Conservation (phyloP, 2,113 vertebrate species). For the Pomatostomus ruficeps region DNA sequence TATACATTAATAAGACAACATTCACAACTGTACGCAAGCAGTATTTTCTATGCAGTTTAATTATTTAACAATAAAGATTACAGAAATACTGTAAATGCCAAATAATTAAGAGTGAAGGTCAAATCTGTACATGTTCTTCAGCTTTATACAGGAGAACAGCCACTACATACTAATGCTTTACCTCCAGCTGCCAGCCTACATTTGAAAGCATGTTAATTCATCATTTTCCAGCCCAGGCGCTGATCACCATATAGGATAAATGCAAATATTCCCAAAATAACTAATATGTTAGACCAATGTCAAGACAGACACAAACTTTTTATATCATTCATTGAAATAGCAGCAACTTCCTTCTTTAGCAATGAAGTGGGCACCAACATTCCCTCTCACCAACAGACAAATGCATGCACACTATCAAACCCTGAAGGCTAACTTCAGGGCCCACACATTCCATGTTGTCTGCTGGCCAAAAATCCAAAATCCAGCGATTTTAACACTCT, state of each 20-base stretch:
- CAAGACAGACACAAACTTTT: not conserved
- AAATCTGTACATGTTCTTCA: not conserved
- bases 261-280: not conserved
- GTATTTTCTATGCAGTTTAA: not conserved
- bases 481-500: not conserved
- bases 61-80: not conserved
- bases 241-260: not conserved
- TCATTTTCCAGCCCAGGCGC: not conserved
- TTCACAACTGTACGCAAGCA: not conserved
- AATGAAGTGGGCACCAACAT: not conserved
- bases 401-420: accelerated
- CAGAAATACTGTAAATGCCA: not conserved
- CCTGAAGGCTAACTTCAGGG: not conserved
- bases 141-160: not conserved
- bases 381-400: not conserved
- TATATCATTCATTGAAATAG: not conserved
- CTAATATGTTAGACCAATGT: not conserved
- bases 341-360: not conserved
- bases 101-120: not conserved
- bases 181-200: not conserved
- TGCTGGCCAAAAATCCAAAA: not conserved
- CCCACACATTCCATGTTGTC: not conserved
- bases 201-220: not conserved
- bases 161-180: not conserved
- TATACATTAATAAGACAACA: not conserved